These are phyloP conservation scores for Venturia canescens DNA, from an alignment of 1,140 invertebrate species.

Conservation along the genomic window DNA sequence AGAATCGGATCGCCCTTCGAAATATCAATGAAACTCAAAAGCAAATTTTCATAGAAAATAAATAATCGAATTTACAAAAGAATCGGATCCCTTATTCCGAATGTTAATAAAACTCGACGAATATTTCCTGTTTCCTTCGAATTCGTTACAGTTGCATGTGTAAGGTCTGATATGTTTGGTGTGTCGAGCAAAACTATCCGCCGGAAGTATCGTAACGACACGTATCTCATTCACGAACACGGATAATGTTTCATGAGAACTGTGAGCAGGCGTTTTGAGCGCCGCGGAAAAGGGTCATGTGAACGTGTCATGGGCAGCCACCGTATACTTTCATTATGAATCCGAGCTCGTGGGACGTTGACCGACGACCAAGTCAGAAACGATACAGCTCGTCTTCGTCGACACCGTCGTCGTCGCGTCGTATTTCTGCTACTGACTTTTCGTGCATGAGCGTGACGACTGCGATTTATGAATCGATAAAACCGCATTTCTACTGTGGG, in stretches of 20 bases:
- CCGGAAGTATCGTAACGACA: slow-evolving; percentile 76
- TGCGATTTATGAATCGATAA: slow-evolving; percentile 27
- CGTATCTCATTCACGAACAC: slow-evolving; percentile 71
- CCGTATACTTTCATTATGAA: slow-evolving; percentile 68
- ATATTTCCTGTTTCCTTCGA: slow-evolving; percentile 19
- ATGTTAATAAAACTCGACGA: neutral
- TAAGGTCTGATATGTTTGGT: slow-evolving; percentile 58
- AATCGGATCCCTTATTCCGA: too few species aligned
- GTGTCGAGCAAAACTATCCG: slow-evolving; percentile 65
- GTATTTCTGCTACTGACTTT: slow-evolving; percentile 36
- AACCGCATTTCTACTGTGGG: neutral
- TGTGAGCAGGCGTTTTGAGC: slow-evolving; percentile 65
- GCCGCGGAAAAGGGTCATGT: slow-evolving; percentile 74
- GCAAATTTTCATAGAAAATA: too few species aligned
- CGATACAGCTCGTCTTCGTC: slow-evolving; percentile 22
- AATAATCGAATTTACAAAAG: too few species aligned
- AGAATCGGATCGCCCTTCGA: too few species aligned
- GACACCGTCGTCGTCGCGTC: slow-evolving; percentile 11
- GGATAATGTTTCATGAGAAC: slow-evolving; percentile 75
- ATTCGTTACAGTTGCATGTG: slow-evolving; percentile 15
- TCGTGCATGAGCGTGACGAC: slow-evolving; percentile 10
- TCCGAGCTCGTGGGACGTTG: slow-evolving; percentile 71
- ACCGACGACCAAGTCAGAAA: slow-evolving; percentile 55
- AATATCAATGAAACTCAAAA: too few species aligned
- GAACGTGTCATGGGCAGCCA: slow-evolving; percentile 73